Percentiles rank a stretch among this genome's conserved stretches.
Conservation (phyloP, 2,888 invertebrate genomes). For the Acronicta psi region DNA sequence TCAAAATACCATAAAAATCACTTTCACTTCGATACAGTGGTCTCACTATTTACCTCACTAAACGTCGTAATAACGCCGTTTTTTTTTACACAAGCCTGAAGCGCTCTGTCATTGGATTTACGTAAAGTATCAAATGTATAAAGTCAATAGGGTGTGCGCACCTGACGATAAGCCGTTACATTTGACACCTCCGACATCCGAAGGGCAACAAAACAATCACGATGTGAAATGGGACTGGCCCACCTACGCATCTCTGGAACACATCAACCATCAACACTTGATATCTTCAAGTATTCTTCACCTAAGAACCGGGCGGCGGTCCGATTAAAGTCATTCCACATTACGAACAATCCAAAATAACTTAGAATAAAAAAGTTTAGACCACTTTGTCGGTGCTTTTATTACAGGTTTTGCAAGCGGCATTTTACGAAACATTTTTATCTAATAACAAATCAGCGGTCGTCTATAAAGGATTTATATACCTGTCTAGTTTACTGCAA, state of each 20-base stretch:
- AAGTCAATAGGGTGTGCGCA: constrained; percentile 32
- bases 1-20: too few relatives aligned
- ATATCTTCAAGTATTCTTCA: constrained; percentile 36
- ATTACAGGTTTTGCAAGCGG: constrained; percentile 55
- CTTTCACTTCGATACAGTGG: too few relatives aligned
- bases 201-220: constrained; percentile 46
- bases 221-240: constrained; percentile 48
- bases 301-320: constrained; percentile 35
- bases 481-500: constrained; percentile 44
- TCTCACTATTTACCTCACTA: too few relatives aligned
- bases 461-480: constrained; percentile 58
- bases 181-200: constrained; percentile 41
- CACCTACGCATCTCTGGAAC: constrained; percentile 49
- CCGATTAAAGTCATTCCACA: constrained; percentile 50
- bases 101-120: too few relatives aligned
- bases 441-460: constrained; percentile 60
- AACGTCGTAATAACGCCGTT: too few relatives aligned
- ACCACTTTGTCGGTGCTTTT: constrained; percentile 54
- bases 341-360: constrained; percentile 38
- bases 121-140: constrained; percentile 29
- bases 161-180: constrained; percentile 49
- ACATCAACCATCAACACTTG: constrained; percentile 42
- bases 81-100: too few relatives aligned
- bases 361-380: constrained; percentile 38
- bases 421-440: constrained; percentile 56